Evolutionary conservation across 2,797 vertebrate genomes (phyloP), one percentile per base, ranked within the genome.

Genomic region (Mallotus villosus): DNA sequence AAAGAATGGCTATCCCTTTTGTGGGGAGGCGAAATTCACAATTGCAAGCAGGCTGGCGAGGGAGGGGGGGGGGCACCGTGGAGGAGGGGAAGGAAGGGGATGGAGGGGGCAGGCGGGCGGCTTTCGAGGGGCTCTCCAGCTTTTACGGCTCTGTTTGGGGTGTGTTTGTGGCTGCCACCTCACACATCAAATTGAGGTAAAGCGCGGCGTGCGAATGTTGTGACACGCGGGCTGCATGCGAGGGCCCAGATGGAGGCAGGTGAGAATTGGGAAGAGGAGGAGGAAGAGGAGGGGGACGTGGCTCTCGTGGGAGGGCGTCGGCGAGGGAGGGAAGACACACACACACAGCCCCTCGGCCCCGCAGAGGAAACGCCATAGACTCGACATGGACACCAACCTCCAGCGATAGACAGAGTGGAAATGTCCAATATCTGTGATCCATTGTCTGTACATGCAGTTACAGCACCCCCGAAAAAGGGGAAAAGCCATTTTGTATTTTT

Each of bases 111-210:
- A 12, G 5, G 22, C 22, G 24, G 27, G 14, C 6, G 5, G 27
- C 1, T 63, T 34, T 25, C 71, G 37, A 41, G 37, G 37, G 37
- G 37, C 37, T 41, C 3, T 12, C 37, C 37, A 14, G 37, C 37
- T 11, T 41, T 12, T 3, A 11, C 14, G 9, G 37, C 14, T 41
- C 37, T 17, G 74, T 82, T 66, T 68, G 59, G 21, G 65, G 46
- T 53, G 24, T 2, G 19, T 79, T 83, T 89, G 91, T 85, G 86
- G 83, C 87, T 88, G 71, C 86, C 37, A 86, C 91, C 90, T 93
- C 90, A 92, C 91, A 93, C 92, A 87, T 93, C 91, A 91, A 92
- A 92, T 92, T 93, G 92, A 90, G 85, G 88, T 73, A 93, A 93
- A 92, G 85, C 88, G 86, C 90, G 89, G 71, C 90, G 91, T 86